phyloP scores from a whole-genome alignment of 2,113 vertebrate genomes.

The Callionymus lyra region DNA sequence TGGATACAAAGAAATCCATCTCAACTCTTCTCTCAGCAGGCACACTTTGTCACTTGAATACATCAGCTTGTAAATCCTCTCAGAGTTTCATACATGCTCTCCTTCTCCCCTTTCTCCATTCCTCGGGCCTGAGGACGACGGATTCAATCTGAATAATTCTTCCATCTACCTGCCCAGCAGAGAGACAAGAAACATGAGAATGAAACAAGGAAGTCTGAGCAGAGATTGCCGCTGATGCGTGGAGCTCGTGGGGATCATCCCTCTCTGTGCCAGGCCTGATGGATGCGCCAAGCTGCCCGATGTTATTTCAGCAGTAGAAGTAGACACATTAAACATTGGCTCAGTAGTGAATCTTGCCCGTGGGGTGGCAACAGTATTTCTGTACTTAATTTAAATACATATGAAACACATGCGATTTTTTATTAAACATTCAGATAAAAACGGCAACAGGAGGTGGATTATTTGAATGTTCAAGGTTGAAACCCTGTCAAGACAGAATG shows the following conservation, averaged over 20 bases:
- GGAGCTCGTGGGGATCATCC: conserved; percentile 14
- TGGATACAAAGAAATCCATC: too few species aligned
- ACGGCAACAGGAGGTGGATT: too few species aligned
- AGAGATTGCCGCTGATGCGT: conserved; percentile 13
- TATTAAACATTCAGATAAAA: too few species aligned
- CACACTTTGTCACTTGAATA: neutral
- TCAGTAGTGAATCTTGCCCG: conserved; percentile 19
- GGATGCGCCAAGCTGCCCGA: conserved; percentile 25
- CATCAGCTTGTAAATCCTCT: conserved; percentile 1
- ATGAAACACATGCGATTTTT: too few species aligned
- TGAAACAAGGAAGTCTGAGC: conserved; percentile 8
- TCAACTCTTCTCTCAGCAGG: neutral
- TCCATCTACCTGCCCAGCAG: conserved; percentile 16
- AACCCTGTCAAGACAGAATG: too few species aligned
- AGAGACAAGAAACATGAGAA: conserved; percentile 3
- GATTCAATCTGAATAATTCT: conserved; percentile 25
- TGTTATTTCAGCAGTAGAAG: conserved; percentile 29
- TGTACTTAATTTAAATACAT: conserved; percentile 9
- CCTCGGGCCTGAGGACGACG: neutral
- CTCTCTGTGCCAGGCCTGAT: conserved; percentile 14
- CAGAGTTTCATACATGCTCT: neutral
- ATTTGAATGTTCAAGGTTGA: too few species aligned
- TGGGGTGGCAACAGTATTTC: conserved; percentile 25
- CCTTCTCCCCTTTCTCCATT: neutral
- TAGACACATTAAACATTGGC: conserved; percentile 28